Evolutionary conservation across 1,140 invertebrate species (phyloP).

Genomic region (Musca vetustissima): DNA sequence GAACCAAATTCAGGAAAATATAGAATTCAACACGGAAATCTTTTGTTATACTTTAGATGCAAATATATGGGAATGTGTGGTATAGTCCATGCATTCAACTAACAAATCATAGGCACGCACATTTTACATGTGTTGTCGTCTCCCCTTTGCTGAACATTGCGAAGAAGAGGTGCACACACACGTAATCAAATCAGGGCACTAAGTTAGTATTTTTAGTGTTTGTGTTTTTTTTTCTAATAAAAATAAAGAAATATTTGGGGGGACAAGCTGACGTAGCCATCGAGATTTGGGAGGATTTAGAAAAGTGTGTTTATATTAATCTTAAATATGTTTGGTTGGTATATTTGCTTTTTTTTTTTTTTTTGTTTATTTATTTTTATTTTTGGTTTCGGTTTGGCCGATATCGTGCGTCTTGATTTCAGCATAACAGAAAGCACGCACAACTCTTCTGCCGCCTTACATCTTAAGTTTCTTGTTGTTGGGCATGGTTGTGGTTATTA

Average conservation of each 20-base stretch:
- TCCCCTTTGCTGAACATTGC: no score
- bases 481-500: background rate
- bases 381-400: no score
- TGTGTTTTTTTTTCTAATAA: background rate
- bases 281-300: background rate
- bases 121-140: no score
- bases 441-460: background rate
- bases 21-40: conserved; percentile 12
- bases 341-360: no score
- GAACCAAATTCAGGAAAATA: no score
- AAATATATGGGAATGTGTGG: no score
- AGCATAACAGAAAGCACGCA: background rate
- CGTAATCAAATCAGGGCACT: conserved; percentile 13
- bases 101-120: no score
- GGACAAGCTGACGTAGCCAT: no score
- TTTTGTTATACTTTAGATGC: background rate
- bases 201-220: conserved; percentile 7
- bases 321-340: conserved; percentile 7
- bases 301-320: conserved; percentile 3
- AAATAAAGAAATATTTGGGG: no score
- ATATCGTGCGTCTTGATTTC: background rate
- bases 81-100: no score
- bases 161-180: background rate
- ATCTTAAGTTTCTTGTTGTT: background rate
- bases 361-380: no score